Evolutionary conservation across 2,888 invertebrate species (phyloP).

Genomic region (Drosophila ustulata): DNA sequence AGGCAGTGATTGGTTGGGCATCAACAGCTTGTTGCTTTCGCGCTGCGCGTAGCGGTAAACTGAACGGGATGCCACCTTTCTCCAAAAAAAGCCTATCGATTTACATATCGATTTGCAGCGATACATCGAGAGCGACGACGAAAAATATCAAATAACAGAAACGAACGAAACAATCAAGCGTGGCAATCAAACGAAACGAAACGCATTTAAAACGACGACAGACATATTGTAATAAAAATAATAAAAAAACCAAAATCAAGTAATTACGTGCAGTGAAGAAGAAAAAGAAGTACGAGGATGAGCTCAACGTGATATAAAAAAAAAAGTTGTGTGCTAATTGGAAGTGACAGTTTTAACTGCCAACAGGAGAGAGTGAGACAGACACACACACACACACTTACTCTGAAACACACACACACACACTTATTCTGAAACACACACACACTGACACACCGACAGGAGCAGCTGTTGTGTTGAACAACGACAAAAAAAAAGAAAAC

Average conservation of each 20-base stretch:
- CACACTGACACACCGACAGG: conserved; percentile 33
- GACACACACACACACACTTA: conserved; percentile 13
- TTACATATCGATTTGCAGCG: conserved; percentile 40
- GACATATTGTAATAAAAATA: conserved; percentile 30
- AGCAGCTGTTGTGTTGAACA: conserved; percentile 65
- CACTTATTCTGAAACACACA: conserved; percentile 15
- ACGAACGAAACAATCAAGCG: conserved; percentile 43
- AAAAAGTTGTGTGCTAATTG: conserved; percentile 36
- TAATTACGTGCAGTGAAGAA: neutral
- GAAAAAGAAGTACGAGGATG: conserved; percentile 17
- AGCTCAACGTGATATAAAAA: conserved; percentile 29
- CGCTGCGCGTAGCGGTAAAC: conserved; percentile 13
- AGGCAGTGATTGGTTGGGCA: neutral
- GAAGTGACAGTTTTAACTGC: conserved; percentile 57
- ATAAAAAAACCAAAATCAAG: conserved; percentile 3
- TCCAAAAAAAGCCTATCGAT: conserved; percentile 21
- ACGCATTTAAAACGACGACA: conserved; percentile 57
- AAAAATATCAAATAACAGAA: conserved; percentile 53
- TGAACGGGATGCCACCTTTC: conserved; percentile 8
- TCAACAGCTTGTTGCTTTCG: conserved; percentile 40
- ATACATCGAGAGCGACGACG: conserved; percentile 33
- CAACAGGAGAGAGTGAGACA: conserved; percentile 30
- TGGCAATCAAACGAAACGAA: conserved; percentile 67
- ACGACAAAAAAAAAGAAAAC: conserved; percentile 17
- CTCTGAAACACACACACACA: conserved; percentile 20